Evolutionary conservation across 2,113 vertebrate genomes (phyloP).

Genomic region (Neolamprologus longior): DNA sequence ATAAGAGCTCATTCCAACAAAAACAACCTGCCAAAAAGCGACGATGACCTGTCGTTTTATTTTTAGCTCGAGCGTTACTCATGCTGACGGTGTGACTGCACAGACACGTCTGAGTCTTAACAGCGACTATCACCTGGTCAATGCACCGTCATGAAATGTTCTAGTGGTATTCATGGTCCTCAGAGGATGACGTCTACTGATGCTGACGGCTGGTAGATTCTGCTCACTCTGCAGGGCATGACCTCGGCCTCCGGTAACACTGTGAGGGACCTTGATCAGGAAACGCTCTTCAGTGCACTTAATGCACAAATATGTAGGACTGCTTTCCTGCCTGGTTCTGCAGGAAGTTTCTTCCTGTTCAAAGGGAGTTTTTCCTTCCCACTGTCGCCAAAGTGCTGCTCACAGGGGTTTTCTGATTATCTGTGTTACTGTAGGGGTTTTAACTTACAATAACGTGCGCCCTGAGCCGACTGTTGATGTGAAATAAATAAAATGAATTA

Average conservation of each 20-base stretch:
- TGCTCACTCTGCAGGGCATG: background rate
- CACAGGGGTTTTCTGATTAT: background rate
- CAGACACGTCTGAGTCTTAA: background rate
- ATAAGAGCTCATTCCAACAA: background rate
- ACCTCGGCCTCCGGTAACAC: background rate
- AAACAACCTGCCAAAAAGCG: background rate
- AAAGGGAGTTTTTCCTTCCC: background rate
- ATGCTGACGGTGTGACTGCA: background rate
- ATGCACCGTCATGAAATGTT: background rate
- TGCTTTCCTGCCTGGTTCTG: background rate
- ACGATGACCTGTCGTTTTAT: background rate
- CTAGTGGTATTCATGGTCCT: background rate
- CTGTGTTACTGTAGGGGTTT: background rate
- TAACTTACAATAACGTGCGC: background rate
- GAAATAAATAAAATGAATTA: background rate
- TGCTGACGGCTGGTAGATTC: background rate
- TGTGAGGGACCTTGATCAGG: background rate
- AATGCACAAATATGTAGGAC: background rate
- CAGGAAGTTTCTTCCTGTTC: background rate
- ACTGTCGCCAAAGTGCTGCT: background rate
- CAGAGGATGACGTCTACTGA: background rate
- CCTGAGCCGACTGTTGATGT: background rate
- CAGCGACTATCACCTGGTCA: background rate
- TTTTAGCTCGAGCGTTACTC: background rate
- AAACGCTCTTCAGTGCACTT: background rate